Evolutionary conservation across 2,888 invertebrate genomes (phyloP).

Genomic region (Pegoplata infirma): DNA sequence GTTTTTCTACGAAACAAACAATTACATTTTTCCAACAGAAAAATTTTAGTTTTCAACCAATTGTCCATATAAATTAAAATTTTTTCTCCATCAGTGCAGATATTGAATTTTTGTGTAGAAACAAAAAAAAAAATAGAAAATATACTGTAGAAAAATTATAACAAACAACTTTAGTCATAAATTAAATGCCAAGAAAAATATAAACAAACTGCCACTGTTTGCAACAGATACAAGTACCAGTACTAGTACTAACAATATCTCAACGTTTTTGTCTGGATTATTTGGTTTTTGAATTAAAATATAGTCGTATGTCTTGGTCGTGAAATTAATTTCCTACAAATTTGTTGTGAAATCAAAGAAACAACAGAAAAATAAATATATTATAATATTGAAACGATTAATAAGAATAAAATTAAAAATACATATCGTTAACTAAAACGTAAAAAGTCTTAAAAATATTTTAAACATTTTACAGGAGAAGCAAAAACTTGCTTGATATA

Average conservation of each 20-base stretch:
- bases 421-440: too few relatives aligned
- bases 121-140: too few relatives aligned
- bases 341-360: slow-evolving; percentile 21
- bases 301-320: too few relatives aligned
- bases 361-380: too few relatives aligned
- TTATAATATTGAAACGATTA: too few relatives aligned
- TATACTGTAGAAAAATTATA: neutral
- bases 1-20: too few relatives aligned
- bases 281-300: too few relatives aligned
- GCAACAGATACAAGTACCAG: neutral
- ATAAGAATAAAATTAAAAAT: neutral
- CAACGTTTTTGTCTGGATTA: neutral
- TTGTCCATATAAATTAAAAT: neutral
- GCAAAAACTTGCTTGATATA: too few relatives aligned
- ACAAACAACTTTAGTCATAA: neutral
- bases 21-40: too few relatives aligned
- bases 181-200: neutral
- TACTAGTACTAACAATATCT: neutral
- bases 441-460: too few relatives aligned
- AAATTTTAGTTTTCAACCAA: neutral
- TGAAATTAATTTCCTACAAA: slow-evolving; percentile 21
- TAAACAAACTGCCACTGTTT: neutral
- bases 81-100: neutral
- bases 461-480: too few relatives aligned
- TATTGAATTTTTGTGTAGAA: neutral